These are phyloP conservation scores for Lycocorax pyrrhopterus DNA, from an alignment of 2,113 vertebrate species.

Conservation along the genomic window DNA sequence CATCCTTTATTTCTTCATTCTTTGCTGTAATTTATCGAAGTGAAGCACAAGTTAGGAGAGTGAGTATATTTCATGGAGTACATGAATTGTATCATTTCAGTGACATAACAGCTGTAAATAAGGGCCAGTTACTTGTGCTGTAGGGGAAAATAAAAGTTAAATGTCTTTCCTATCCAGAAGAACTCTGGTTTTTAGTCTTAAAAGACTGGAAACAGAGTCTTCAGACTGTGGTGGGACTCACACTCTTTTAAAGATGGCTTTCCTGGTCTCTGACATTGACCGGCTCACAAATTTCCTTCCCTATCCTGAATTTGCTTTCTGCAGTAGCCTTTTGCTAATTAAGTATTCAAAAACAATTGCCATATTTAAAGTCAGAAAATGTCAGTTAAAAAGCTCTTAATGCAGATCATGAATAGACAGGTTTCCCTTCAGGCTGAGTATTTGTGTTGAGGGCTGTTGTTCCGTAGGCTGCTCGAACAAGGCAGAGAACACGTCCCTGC, in stretches of 20 bases:
- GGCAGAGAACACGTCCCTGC: not conserved
- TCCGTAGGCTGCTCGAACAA: not conserved
- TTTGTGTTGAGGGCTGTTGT: not conserved
- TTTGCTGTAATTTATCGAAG: not conserved
- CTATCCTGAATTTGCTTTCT: not conserved
- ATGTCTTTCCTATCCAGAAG: not conserved
- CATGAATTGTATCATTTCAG: not conserved
- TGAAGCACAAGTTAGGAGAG: not conserved
- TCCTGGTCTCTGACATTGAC: not conserved
- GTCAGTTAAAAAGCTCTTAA: not conserved
- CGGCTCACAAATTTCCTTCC: not conserved
- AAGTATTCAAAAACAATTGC: not conserved
- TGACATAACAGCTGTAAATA: not conserved
- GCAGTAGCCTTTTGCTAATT: not conserved
- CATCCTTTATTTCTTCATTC: not conserved
- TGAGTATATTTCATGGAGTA: not conserved
- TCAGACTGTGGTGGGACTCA: not conserved
- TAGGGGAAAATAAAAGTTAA: not conserved
- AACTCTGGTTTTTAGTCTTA: not conserved
- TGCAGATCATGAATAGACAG: not conserved
- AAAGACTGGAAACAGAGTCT: not conserved
- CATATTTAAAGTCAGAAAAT: not conserved
- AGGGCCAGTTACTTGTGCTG: not conserved
- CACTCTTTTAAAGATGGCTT: not conserved
- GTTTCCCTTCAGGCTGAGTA: not conserved